These are phyloP conservation scores for Nasonia vitripennis DNA, from an alignment of 1,140 invertebrate species.

Conservation along the genomic window DNA sequence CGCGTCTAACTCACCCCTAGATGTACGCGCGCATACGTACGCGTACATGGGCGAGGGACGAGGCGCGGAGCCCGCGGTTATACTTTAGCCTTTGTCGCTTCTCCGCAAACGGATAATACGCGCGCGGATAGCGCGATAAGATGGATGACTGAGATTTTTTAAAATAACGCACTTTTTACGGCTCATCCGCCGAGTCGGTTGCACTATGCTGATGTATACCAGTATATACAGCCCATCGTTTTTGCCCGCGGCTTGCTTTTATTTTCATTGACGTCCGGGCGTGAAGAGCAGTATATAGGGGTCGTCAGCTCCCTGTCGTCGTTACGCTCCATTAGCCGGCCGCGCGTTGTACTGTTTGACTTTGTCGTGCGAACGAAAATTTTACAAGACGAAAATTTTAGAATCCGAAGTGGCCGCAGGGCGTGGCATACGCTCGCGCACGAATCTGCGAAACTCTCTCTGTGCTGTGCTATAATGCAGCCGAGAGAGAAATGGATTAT, in stretches of 20 bases:
- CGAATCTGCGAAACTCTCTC: not conserved
- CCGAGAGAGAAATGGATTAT: slow-evolving; percentile 35
- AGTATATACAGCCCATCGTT: too few species aligned
- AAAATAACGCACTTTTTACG: slow-evolving; percentile 41
- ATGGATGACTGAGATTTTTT: slow-evolving; percentile 49
- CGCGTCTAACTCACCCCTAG: not conserved
- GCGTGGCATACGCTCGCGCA: not conserved
- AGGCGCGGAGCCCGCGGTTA: not conserved
- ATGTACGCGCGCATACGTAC: too few species aligned
- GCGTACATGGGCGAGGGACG: not conserved
- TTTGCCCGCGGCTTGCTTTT: not conserved
- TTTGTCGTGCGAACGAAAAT: too few species aligned
- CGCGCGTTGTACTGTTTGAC: too few species aligned
- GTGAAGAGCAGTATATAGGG: not conserved
- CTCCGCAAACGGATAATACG: slow-evolving; percentile 51
- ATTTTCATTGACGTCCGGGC: not conserved
- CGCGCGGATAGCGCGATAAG: slow-evolving; percentile 46
- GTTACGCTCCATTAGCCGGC: not conserved
- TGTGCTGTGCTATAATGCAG: not conserved
- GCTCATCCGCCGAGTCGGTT: not conserved
- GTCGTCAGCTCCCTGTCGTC: not conserved
- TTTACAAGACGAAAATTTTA: too few species aligned
- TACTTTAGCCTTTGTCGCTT: slow-evolving; percentile 44
- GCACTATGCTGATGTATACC: not conserved
- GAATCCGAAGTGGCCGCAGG: not conserved